phyloP scores from a whole-genome alignment of 2,888 invertebrate species.

The Graphium colonna region DNA sequence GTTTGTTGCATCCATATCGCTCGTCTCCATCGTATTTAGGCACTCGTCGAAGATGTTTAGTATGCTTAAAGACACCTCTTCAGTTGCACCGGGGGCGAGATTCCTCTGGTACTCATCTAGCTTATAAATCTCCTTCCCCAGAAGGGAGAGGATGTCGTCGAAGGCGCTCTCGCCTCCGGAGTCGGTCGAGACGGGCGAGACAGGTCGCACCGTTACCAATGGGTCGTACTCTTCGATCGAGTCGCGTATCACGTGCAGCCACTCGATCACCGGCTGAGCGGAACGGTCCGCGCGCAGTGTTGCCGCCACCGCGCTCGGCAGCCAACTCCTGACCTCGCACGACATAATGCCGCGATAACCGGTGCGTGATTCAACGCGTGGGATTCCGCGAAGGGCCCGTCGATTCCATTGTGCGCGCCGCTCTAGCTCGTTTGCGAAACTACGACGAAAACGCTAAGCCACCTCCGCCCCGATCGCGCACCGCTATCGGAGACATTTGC shows the following conservation, averaged over 20 bases:
- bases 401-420: slow-evolving; percentile 29
- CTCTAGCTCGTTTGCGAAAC: slow-evolving; percentile 31
- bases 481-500: slow-evolving; percentile 32
- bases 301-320: slow-evolving; percentile 70
- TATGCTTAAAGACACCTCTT: slow-evolving; percentile 64
- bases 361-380: slow-evolving; percentile 72
- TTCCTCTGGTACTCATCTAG: slow-evolving; percentile 67
- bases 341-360: slow-evolving; percentile 68
- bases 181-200: slow-evolving; percentile 28
- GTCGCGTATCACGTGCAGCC: slow-evolving; percentile 61
- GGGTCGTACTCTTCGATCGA: slow-evolving; percentile 72
- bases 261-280: slow-evolving; percentile 62
- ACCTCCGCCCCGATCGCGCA: slow-evolving; percentile 29
- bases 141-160: slow-evolving; percentile 70
- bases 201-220: slow-evolving; percentile 47
- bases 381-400: slow-evolving; percentile 65
- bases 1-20: slow-evolving; percentile 28
- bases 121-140: slow-evolving; percentile 72
- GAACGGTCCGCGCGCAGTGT: slow-evolving; percentile 62
- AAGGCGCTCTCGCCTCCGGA: slow-evolving; percentile 54
- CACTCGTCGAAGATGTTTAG: slow-evolving; percentile 74
- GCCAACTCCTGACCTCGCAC: slow-evolving; percentile 73
- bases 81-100: slow-evolving; percentile 32
- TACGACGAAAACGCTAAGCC: slow-evolving; percentile 24
- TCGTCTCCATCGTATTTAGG: slow-evolving; percentile 50